Evolutionary conservation across 2,113 vertebrate genomes (phyloP).

Genomic region (Hylia prasina): DNA sequence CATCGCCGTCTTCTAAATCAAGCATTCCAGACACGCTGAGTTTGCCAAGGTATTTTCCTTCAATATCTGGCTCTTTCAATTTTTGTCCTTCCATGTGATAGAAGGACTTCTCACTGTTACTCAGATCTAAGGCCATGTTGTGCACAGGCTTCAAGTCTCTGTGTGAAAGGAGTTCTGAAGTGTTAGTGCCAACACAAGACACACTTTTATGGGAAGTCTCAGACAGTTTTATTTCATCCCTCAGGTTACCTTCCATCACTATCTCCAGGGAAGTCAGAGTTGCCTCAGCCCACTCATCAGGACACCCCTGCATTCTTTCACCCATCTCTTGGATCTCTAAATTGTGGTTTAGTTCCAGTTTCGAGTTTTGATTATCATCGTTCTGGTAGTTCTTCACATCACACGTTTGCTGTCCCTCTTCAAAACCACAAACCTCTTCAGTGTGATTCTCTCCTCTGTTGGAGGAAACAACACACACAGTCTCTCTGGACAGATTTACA

Average conservation of each 20-base stretch:
- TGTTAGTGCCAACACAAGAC: slow-evolving; percentile 74
- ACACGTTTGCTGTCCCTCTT: neutral
- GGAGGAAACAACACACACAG: neutral
- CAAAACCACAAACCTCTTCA: neutral
- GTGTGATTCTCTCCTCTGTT: neutral
- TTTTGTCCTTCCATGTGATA: slow-evolving; percentile 77
- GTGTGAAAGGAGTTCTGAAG: slow-evolving; percentile 65
- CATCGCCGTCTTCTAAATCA: slow-evolving; percentile 82
- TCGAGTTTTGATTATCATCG: neutral
- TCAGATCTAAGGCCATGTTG: neutral
- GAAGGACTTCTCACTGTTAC: slow-evolving; percentile 67
- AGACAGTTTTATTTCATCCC: slow-evolving; percentile 7
- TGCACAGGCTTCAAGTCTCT: slow-evolving; percentile 21
- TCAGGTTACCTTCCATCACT: slow-evolving; percentile 2
- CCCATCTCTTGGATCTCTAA: neutral
- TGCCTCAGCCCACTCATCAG: slow-evolving; percentile 12
- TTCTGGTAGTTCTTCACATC: neutral
- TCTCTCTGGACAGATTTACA: neutral
- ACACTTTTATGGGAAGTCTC: slow-evolving; percentile 50
- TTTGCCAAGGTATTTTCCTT: slow-evolving; percentile 90
- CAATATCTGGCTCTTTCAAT: slow-evolving; percentile 89
- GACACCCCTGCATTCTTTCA: neutral
- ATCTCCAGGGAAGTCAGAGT: neutral
- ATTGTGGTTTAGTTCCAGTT: neutral
- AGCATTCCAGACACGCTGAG: slow-evolving; percentile 62